Base-by-base conservation (phyloP, 2,888 invertebrate genomes). In the Campoplex nolae region DNA sequence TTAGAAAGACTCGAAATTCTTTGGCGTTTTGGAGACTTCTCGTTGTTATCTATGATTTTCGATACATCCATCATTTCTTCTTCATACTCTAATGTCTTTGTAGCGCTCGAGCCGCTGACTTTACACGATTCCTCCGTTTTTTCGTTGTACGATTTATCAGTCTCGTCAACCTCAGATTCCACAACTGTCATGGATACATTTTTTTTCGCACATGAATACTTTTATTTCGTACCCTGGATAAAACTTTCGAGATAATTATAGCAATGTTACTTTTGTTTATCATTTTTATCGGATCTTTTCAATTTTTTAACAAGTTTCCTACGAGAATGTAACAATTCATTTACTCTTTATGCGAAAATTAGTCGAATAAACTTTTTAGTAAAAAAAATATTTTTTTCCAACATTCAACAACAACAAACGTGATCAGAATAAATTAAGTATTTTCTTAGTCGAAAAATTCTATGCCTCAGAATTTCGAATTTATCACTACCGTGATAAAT, bases 101-200 rank as follows among this genome's bases (percentile, higher is more conserved):
- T 3, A 62, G 54, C 38, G 54, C 35, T 48, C n/a, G 73, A 42
- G 56, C 28, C 32, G 16, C 45, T 28, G 62, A 23, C 51, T 18
- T 62, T 28, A 32, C 32, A 16, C 16, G 62, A 18, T 32, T 35
- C 51, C 73, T 84, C 76, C 13, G 48, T 56, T 38, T 73, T 81
- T 65, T 87, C 84, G 56, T 11, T 56, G 56, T 62, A 48, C 78
- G 78, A 79, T 75, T n/a, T 80, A 51, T 79, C 83, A 45, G 58
- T 76, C 58, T 67, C 78, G 83, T 88, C 84, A 75, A 51, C 73
- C 68, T 74, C 54, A 62, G 87, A 81, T 84, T 88, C 87, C 85
- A 87, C 68, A 85, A 85, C 88, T 89, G 88, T 79, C 62, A 88
- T 51, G 56, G 78, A 87, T 84, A 71, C 84, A 70, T 56, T 38